Conservation (phyloP, 2,888 invertebrate genomes). For the Tribolium freemani region DNA sequence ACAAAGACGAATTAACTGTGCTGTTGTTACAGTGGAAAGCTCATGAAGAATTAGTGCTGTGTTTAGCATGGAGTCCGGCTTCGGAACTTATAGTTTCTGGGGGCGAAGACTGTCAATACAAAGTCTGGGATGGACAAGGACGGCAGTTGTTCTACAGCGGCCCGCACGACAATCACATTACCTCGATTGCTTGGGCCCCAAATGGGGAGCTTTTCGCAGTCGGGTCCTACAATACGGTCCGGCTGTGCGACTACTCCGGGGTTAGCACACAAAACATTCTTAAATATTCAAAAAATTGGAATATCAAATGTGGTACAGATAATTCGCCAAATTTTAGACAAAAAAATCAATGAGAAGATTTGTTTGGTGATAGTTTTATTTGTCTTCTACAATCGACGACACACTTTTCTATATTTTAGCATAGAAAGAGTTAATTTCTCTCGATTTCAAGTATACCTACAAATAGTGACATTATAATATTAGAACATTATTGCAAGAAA, state of each 20-base stretch:
- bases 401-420: too few relatives aligned
- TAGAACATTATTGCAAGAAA: too few relatives aligned
- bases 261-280: slow-evolving; percentile 68
- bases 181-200: slow-evolving; percentile 91
- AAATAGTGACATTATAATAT: too few relatives aligned
- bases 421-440: too few relatives aligned
- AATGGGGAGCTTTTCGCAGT: slow-evolving; percentile 93
- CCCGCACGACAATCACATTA: slow-evolving; percentile 91
- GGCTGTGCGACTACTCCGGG: slow-evolving; percentile 94
- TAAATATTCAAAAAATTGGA: too few relatives aligned
- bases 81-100: slow-evolving; percentile 94
- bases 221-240: slow-evolving; percentile 92
- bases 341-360: too few relatives aligned
- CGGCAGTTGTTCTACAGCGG: slow-evolving; percentile 88
- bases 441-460: too few relatives aligned
- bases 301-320: too few relatives aligned
- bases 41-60: slow-evolving; percentile 93
- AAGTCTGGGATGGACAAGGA: slow-evolving; percentile 95
- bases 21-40: slow-evolving; percentile 88
- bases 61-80: slow-evolving; percentile 95
- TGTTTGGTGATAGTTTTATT: too few relatives aligned
- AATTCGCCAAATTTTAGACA: too few relatives aligned
- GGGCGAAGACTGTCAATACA: slow-evolving; percentile 88
- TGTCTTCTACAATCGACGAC: too few relatives aligned
- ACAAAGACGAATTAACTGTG: neutral